These are phyloP conservation scores for Stratiomys singularior DNA, from an alignment of 2,888 invertebrate species.

Conservation along the genomic window DNA sequence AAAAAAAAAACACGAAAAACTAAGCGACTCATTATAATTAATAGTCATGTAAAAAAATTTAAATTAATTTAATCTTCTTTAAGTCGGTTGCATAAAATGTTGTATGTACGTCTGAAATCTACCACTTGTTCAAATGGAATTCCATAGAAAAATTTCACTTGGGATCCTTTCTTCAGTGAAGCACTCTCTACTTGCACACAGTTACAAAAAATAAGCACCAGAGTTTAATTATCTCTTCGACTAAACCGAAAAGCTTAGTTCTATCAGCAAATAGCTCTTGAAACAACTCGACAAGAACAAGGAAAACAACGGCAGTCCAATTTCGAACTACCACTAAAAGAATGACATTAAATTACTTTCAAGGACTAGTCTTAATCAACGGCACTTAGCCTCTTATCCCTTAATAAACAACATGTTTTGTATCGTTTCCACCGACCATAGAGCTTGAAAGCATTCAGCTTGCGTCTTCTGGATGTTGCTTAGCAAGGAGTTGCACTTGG, in stretches of 20 bases:
- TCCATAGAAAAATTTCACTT: too few relatives aligned
- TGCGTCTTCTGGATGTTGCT: neutral
- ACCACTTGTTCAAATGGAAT: too few relatives aligned
- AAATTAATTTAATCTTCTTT: too few relatives aligned
- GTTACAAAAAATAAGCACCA: neutral
- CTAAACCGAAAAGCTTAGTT: neutral
- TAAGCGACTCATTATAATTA: too few relatives aligned
- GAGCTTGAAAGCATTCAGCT: neutral
- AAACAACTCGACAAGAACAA: neutral
- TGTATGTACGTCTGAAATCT: too few relatives aligned
- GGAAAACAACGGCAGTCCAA: neutral
- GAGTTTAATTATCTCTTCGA: neutral
- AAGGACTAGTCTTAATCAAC: conserved; percentile 23
- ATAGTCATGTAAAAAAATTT: too few relatives aligned
- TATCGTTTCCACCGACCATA: neutral
- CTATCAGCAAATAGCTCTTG: neutral
- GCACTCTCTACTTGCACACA: neutral
- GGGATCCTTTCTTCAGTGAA: neutral
- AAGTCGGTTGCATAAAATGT: too few relatives aligned
- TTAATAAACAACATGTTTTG: conserved; percentile 23
- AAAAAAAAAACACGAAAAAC: too few relatives aligned
- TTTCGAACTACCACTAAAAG: neutral
- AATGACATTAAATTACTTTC: conserved; percentile 18
- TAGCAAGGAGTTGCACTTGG: neutral
- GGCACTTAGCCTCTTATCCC: conserved; percentile 33